phyloP scores from a whole-genome alignment of 2,113 vertebrate species.

The Pleuronectes platessa region DNA sequence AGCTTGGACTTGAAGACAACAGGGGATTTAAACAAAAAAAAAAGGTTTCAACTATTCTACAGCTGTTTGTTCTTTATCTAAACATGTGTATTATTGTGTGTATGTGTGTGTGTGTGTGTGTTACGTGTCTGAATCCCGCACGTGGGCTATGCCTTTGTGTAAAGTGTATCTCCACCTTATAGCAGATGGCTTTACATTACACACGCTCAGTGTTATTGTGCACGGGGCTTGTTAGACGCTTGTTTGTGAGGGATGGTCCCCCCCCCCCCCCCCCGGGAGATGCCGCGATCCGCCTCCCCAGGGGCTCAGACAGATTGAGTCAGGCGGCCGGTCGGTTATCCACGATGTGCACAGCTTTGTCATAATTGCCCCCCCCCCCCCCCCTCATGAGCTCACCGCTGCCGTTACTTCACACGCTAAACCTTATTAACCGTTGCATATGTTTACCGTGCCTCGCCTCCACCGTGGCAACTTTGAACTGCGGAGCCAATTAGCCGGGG shows the following conservation, averaged over 20 bases:
- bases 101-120: no score
- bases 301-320: slow-evolving; percentile 77
- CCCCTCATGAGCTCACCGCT: slow-evolving; percentile 67
- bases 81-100: no score
- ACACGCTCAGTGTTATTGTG: slow-evolving; percentile 26
- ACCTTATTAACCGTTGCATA: slow-evolving; percentile 76
- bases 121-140: neutral
- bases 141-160: neutral
- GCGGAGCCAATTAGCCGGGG: slow-evolving; percentile 75
- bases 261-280: slow-evolving; percentile 46
- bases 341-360: slow-evolving; percentile 72
- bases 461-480: slow-evolving; percentile 64
- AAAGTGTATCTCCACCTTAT: neutral
- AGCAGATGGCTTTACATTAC: slow-evolving; percentile 51
- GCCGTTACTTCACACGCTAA: slow-evolving; percentile 70
- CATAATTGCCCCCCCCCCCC: slow-evolving; percentile 72
- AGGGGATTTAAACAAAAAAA: neutral
- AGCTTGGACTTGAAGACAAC: neutral
- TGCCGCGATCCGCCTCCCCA: slow-evolving; percentile 50
- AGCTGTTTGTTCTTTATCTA: neutral
- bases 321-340: slow-evolving; percentile 71
- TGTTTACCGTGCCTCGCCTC: slow-evolving; percentile 73
- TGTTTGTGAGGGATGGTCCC: slow-evolving; percentile 61
- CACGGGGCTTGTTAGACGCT: slow-evolving; percentile 64
- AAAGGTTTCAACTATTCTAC: neutral